A percentile compares a stretch with the other conserved stretches of the same genome.
These are phyloP conservation scores for Aptenodytes patagonicus DNA, from an alignment of 2,113 vertebrate species.

Conservation along the genomic window DNA sequence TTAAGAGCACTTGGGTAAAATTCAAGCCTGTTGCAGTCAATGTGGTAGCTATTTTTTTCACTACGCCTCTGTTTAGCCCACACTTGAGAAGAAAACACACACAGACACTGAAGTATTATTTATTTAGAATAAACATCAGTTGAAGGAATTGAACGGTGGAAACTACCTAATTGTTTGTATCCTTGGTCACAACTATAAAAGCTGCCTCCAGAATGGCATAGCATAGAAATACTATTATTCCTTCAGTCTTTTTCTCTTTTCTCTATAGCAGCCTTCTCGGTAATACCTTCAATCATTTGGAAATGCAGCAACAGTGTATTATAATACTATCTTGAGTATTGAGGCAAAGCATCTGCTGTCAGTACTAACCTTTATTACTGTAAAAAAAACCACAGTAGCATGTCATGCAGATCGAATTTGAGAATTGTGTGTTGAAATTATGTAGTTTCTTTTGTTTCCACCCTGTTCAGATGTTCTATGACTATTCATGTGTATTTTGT, in stretches of 20 bases:
- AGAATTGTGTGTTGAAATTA: neutral
- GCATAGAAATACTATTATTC: neutral
- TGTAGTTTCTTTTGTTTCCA: slow-evolving; percentile 1
- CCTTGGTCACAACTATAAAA: neutral
- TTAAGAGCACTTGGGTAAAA: slow-evolving; percentile 1
- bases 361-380: neutral
- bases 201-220: neutral
- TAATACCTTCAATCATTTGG: neutral
- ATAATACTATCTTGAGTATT: neutral
- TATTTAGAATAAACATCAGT: slow-evolving; percentile 9
- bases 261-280: neutral
- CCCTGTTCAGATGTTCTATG: neutral
- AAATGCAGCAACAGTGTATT: neutral
- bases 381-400: neutral
- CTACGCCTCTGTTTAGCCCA: neutral
- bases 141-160: neutral
- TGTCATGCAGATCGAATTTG: slow-evolving; percentile 1
- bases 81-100: slow-evolving; percentile 32
- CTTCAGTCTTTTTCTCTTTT: neutral
- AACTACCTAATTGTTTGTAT: neutral
- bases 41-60: slow-evolving; percentile 27
- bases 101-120: neutral
- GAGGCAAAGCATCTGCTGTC: neutral
- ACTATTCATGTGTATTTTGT: neutral
- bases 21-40: neutral